Evolutionary conservation across 1,140 invertebrate species (phyloP), one percentile per base, ranked within the genome.

Genomic region (Aphelinus certus): DNA sequence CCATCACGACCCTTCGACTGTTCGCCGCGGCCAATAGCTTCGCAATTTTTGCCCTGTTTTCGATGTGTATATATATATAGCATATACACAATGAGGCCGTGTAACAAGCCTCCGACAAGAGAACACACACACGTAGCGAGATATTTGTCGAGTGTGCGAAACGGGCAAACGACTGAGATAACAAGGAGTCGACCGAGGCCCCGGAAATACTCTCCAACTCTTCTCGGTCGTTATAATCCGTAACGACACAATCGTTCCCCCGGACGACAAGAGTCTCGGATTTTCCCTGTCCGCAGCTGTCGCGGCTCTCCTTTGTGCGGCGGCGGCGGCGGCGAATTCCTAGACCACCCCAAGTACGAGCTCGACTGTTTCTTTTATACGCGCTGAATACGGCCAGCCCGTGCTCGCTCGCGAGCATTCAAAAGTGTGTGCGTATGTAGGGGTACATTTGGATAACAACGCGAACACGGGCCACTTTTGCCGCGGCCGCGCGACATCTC

Each of bases 151-250:
- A 66, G 63, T 43, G 26, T 26, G 55, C 26, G 71, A 66, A 72
- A 65, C 62, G 47, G 47, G 62, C 61, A 72, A 72, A 67, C 68
- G 62, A 74, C 67, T 65, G 77, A 81, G 79, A 82, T 84, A 84
- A 84, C 82, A 82, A 84, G 83, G 66, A 73, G 56, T 67, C 74
- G 42, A 56, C 62, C 58, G 78, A 77, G 82, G 75, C 70, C 51
- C 9, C 74, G 73, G 74, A 81, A 81, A 83, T 76, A 83, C 79
- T 77, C 72, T 78, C 75, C 75, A 66, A 69, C 76, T 64, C 69
- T 80, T 81, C 77, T 75, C 77, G 77, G 62, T 84, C 83, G 82
- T 84, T 84, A 84, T 81, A 83, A 82, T 77, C 46, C 76, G 76
- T 82, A 84, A 84, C 78, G 80, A 81, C 78, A 81, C 67, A 67